Evolutionary conservation across 2,888 invertebrate genomes (phyloP), one percentile per base, ranked within the genome.

Genomic region (Pantelozetes paolii): DNA sequence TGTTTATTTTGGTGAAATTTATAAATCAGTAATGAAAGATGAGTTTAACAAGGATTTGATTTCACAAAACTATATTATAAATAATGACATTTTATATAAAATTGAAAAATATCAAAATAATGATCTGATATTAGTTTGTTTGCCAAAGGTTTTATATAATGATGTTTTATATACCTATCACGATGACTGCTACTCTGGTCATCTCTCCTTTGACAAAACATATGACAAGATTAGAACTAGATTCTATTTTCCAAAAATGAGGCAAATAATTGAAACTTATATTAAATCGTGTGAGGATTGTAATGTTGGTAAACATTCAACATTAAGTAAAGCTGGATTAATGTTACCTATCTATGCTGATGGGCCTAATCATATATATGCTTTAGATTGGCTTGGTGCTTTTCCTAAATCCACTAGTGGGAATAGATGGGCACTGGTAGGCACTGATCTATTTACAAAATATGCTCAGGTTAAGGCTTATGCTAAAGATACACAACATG

Each of bases 101-200:
- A 18, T 3, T 0, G 32, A n/a, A 0, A 30, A 50, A 5, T 9
- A 20, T 23, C 20, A 18, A 5, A 26, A 42, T 0, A 59, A 32
- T 11, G n/a, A 30, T 0, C 62, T 36, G 11, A 11, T 72, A 9
- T 62, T 72, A n/a, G 40, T 62, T 0, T 36, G 36, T 2, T 59
- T 78, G 0, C 78, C 79, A 9, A n/a, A 36, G 0, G 48, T 54
- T 8, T n/a, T 79, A 15, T 15, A 64, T 2, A 30, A 64, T 1
- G 73, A 77, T 11, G 59, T 79, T 0, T 20, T 79, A 11, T 32
- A 45, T 18, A 54, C 71, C 26, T 72, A 73, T 20, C 79, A 78
- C 54, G 77, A 78, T 73, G 74, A 75, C 13, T 73, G 76, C 3
- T 70, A 73, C 2, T 50, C 72, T 20, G 74, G 77, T 8, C 71